These are phyloP conservation scores for Ranitomeya variabilis DNA, from an alignment of 2,113 vertebrate species.

Conservation along the genomic window DNA sequence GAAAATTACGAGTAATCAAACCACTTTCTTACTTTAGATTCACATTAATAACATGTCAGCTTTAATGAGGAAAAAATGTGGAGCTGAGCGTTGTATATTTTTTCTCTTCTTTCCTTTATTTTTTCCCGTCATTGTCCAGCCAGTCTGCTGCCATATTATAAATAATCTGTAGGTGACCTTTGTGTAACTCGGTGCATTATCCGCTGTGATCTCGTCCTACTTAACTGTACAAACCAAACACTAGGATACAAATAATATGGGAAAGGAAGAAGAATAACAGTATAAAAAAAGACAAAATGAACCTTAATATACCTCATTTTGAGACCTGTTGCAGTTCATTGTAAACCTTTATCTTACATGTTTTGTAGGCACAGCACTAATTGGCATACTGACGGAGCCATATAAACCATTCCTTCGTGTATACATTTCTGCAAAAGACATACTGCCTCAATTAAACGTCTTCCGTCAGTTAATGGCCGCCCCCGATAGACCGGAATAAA, in stretches of 20 bases:
- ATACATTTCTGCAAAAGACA: slow-evolving; percentile 25
- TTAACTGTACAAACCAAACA: neutral
- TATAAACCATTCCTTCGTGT: neutral
- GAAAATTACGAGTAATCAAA: slow-evolving; percentile 13
- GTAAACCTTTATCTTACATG: neutral
- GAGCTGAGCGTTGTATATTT: slow-evolving; percentile 23
- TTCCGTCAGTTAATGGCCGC: neutral
- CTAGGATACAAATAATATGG: neutral
- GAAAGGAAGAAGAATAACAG: neutral
- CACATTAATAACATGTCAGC: slow-evolving; percentile 34
- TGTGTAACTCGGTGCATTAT: slow-evolving; percentile 25
- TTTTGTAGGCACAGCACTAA: neutral
- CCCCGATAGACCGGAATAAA: neutral
- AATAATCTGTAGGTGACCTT: slow-evolving; percentile 35
- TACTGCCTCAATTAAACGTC: neutral
- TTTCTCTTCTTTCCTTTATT: slow-evolving; percentile 36
- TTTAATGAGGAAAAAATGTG: slow-evolving; percentile 16
- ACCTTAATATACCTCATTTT: neutral
- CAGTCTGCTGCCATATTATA: slow-evolving; percentile 31
- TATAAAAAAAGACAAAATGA: neutral
- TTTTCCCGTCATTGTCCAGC: slow-evolving; percentile 36
- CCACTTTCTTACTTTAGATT: neutral
- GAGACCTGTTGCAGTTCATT: neutral
- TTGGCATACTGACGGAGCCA: neutral
- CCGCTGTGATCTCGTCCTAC: neutral